Percentiles rank a stretch among this genome's conserved stretches.
Conservation (phyloP, 2,797 vertebrate species). For the Perodicticus potto region DNA sequence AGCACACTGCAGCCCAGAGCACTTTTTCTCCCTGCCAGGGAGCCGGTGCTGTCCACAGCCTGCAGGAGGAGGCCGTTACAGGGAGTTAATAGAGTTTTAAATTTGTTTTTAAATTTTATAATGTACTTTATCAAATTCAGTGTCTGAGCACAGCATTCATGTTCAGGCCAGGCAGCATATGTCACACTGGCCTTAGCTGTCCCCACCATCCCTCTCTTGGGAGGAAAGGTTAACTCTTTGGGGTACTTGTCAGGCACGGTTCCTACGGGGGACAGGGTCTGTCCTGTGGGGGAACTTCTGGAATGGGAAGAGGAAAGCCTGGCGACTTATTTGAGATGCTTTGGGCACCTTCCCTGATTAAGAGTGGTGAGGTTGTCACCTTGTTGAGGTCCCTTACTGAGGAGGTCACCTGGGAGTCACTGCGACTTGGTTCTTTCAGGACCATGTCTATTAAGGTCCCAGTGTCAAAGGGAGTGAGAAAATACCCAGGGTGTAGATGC, state of each 20-base stretch:
- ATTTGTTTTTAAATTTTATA: slow-evolving; percentile 82
- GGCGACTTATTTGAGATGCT: not conserved
- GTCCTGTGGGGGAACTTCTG: not conserved
- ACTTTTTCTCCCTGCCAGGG: slow-evolving; percentile 9
- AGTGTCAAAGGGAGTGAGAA: not conserved
- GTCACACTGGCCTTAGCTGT: not conserved
- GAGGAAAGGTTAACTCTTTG: slow-evolving; percentile 16
- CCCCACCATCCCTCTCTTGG: not conserved
- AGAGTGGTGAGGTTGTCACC: not conserved
- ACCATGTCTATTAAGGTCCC: rapidly evolving
- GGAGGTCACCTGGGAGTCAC: not conserved
- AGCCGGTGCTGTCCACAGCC: not conserved
- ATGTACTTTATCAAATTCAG: slow-evolving; percentile 74
- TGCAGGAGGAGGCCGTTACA: slow-evolving; percentile 64
- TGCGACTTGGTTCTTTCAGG: not conserved
- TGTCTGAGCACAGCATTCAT: slow-evolving; percentile 50
- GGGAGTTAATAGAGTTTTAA: slow-evolving; percentile 75
- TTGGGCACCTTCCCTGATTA: not conserved
- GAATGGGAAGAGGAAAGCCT: not conserved
- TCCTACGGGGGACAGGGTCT: not conserved
- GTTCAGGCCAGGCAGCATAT: slow-evolving; percentile 23
- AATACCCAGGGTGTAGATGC: not conserved
- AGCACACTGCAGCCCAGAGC: not conserved
- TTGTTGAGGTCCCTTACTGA: not conserved
- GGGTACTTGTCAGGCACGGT: not conserved